Evolutionary conservation across 2,888 invertebrate genomes (phyloP), one percentile per base, ranked within the genome.

Genomic region (Eledona agricola): DNA sequence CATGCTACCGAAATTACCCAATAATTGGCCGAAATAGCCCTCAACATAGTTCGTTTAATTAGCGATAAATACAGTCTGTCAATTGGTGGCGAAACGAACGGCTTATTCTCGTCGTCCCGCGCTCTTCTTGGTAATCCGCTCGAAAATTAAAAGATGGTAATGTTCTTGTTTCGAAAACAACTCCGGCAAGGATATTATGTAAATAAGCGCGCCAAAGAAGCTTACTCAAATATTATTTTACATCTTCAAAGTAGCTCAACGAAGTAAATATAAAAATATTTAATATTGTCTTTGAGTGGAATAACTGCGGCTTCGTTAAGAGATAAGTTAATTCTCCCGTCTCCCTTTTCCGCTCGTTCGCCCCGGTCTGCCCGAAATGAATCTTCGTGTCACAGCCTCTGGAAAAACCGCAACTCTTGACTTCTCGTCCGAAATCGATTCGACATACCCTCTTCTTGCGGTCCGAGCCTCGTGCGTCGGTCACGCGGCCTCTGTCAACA

Each of bases 301-400:
- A 70, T 72, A 72, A 72, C 70, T 68, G 70, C 66, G 70, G 70
- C 72, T 71, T 72, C 71, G 69, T 72, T 72, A 72, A 59, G 64
- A 57, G 63, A 65, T 70, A 71, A 70, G 64, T 71, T 68, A 69
- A 71, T 72, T 62, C 65, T 65, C 66, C 57, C 62, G 62, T 64
- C 60, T 59, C 62, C 65, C 63, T 60, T 61, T 62, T 61, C 59
- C 58, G 45, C 47, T 45, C 35, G 35, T 55, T 47, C 43, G 35
- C 29, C 25, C 11, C 11, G 3, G 5, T 23, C 1, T 11, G 9
- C 25, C 9, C n/a, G 1, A 25, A 25, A 4, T 4, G 5, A 19
- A 19, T 19, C 5, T 19, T 4, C 19, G 4, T 19, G 4, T 19
- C 19, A 19, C 4, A 4, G 19, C 4, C 4, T 4, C 5, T 19